A percentile compares a stretch with the other conserved stretches of the same genome.
These are phyloP conservation scores for Cynodonichthys magdalenae DNA, from an alignment of 2,797 vertebrate genomes.

Conservation along the genomic window DNA sequence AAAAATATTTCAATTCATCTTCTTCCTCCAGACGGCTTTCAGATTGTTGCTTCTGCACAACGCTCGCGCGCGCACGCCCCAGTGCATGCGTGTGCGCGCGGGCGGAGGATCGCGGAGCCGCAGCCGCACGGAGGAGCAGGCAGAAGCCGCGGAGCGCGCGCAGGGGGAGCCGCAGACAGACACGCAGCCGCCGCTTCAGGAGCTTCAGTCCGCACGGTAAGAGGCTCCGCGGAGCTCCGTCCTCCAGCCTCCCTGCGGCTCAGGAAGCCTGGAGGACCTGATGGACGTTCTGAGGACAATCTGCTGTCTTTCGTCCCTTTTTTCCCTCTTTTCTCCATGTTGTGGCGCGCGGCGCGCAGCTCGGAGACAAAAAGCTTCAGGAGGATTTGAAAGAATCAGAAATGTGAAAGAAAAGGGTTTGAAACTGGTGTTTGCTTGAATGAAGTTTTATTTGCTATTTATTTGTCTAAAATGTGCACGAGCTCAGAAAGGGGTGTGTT, in stretches of 20 bases:
- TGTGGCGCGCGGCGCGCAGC: slow-evolving; percentile 29
- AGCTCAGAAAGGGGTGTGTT: slow-evolving; percentile 21
- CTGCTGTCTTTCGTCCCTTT: slow-evolving; percentile 19
- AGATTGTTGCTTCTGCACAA: slow-evolving; percentile 13
- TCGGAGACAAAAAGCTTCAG: slow-evolving; percentile 28
- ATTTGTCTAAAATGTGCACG: slow-evolving; percentile 44
- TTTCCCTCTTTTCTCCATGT: slow-evolving; percentile 19
- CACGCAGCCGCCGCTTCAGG: slow-evolving; percentile 37
- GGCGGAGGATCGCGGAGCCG: slow-evolving; percentile 74
- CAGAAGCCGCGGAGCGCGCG: slow-evolving; percentile 81
- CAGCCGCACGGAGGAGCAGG: slow-evolving; percentile 80
- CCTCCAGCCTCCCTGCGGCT: no score
- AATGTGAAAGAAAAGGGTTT: not conserved
- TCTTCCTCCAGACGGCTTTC: not conserved
- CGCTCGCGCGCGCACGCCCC: slow-evolving; percentile 17
- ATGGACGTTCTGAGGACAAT: no score
- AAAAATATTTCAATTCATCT: not conserved
- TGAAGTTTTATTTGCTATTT: not conserved
- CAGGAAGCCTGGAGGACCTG: no score
- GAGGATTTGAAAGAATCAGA: not conserved
- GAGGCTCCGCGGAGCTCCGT: slow-evolving; percentile 19
- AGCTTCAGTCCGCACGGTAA: slow-evolving; percentile 67
- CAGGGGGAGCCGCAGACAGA: slow-evolving; percentile 69
- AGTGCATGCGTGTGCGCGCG: slow-evolving; percentile 56
- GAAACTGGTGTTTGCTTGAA: fast-evolving